Conservation (phyloP, 1,140 invertebrate species). For the Zaprionus ornatus region DNA sequence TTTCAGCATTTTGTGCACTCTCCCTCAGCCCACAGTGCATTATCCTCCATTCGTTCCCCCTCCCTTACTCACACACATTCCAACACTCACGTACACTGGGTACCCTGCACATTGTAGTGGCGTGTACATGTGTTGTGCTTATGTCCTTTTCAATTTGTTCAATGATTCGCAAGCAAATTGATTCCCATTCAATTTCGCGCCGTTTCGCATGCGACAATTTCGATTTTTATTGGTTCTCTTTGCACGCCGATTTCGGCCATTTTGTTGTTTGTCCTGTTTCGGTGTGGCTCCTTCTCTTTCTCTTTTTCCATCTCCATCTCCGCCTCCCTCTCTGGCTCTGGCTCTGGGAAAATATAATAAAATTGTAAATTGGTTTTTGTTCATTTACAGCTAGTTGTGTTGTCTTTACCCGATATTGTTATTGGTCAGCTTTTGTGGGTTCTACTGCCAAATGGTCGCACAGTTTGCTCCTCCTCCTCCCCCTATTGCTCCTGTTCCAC, state of each 20-base stretch:
- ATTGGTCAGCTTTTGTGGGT: slow-evolving; percentile 62
- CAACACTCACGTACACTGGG: slow-evolving; percentile 14
- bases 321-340: slow-evolving; percentile 10
- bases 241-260: slow-evolving; percentile 43
- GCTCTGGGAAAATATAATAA: slow-evolving; percentile 74
- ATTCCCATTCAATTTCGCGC: slow-evolving; percentile 82
- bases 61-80: neutral
- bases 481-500: neutral
- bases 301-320: neutral
- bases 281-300: neutral
- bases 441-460: slow-evolving; percentile 23
- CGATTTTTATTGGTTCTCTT: slow-evolving; percentile 78
- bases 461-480: neutral
- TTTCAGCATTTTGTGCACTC: slow-evolving; percentile 59
- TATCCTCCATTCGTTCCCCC: slow-evolving; percentile 13
- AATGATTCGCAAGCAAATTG: slow-evolving; percentile 83
- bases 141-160: slow-evolving; percentile 83
- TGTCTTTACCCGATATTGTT: slow-evolving; percentile 78
- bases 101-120: slow-evolving; percentile 33
- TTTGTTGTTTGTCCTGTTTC: slow-evolving; percentile 38
- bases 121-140: slow-evolving; percentile 51
- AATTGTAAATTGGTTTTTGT: slow-evolving; percentile 81
- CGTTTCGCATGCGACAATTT: slow-evolving; percentile 81
- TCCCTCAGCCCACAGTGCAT: slow-evolving; percentile 14
- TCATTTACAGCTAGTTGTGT: slow-evolving; percentile 73